These are phyloP conservation scores for Hepsetus odoe DNA, from an alignment of 2,113 vertebrate species.

Conservation along the genomic window DNA sequence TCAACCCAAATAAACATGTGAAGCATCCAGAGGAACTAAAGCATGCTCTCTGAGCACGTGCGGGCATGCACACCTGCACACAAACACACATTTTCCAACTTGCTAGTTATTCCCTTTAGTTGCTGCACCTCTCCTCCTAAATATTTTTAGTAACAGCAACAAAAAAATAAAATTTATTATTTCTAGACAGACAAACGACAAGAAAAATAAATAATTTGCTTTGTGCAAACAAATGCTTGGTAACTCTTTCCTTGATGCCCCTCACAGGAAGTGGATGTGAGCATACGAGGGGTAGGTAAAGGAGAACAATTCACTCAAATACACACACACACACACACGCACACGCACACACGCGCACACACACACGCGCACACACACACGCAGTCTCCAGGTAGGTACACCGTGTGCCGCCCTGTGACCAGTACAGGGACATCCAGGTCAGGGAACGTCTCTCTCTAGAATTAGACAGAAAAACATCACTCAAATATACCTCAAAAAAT, in stretches of 20 bases:
- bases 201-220: conserved; percentile 40
- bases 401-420: conserved; percentile 31
- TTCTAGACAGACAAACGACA: conserved; percentile 10
- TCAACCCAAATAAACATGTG: conserved; percentile 4
- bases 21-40: conserved; percentile 25
- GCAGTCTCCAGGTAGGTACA: conserved; percentile 45
- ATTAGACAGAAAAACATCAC: background rate
- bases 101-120: conserved; percentile 1
- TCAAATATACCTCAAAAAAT: background rate
- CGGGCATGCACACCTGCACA: conserved; percentile 1
- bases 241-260: conserved; percentile 7
- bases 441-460: conserved; percentile 58
- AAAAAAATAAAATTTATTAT: conserved; percentile 7
- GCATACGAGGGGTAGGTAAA: background rate
- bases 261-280: background rate
- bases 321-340: conserved; percentile 52
- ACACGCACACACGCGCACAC: conserved; percentile 41
- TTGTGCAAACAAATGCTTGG: conserved; percentile 52
- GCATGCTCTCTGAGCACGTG: conserved; percentile 32
- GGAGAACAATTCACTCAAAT: conserved; percentile 29
- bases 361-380: conserved; percentile 48
- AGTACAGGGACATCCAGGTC: conserved; percentile 28
- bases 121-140: background rate
- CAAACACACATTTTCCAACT: conserved; percentile 2
- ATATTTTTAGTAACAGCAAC: conserved; percentile 15